Base-by-base conservation (phyloP, 1,140 invertebrate genomes). In the Philopotamus ludificatus region DNA sequence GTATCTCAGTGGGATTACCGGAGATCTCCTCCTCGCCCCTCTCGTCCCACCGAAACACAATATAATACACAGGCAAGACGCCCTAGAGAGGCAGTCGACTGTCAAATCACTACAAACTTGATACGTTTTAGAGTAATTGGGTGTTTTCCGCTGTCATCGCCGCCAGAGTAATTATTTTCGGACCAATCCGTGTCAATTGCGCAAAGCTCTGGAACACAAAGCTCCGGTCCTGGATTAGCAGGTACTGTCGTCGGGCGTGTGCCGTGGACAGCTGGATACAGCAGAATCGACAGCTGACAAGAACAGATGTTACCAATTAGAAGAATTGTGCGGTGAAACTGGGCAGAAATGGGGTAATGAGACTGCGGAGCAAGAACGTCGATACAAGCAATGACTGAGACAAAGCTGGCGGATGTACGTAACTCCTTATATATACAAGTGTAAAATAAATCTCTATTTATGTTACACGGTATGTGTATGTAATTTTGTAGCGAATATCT, bases 1-100 rank as follows among this genome's bases (percentile, higher is more conserved):
- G 57, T 42, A 60, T 60, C 41, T 60, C 57, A 47, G 41, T 26
- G 57, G 57, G 57, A 60, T 60, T 60, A 45, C 57, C 23, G 41
- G n/a, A n/a, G n/a, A n/a, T 22, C 54, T 42, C 44, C 44, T 54
- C 25, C 2, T 25, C 2, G 12, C 20, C 45, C 20, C 45, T 16
- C n/a, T n/a, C n/a, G n/a, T n/a, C n/a, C n/a, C n/a, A n/a, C n/a
- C n/a, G n/a, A n/a, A n/a, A n/a, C n/a, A n/a, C n/a, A n/a, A n/a
- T n/a, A n/a, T n/a, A n/a, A n/a, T n/a, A n/a, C n/a, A n/a, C n/a
- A n/a, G n/a, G n/a, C n/a, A n/a, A n/a, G n/a, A n/a, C n/a, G n/a
- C n/a, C n/a, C n/a, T n/a, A n/a, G n/a, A n/a, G n/a, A n/a, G n/a
- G n/a, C n/a, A n/a, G n/a, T n/a, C n/a, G n/a, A n/a, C n/a, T n/a